Evolutionary conservation across 1,140 invertebrate species (phyloP), one percentile per base, ranked within the genome.

Genomic region (Cyphomyrmex costatus): DNA sequence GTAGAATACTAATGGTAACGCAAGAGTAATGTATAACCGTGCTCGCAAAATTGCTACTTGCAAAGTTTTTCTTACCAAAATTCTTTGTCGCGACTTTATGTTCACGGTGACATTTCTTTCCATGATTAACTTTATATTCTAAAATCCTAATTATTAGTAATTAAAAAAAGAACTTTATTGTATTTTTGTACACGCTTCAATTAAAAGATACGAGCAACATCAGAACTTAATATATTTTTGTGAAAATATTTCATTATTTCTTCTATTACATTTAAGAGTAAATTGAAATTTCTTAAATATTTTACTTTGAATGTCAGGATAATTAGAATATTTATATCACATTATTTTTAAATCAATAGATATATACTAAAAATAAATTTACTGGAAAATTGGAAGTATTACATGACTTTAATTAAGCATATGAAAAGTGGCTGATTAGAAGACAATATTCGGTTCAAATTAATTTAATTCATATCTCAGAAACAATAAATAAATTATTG

Each of bases 1-100:
- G 3, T 21, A 30, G 74, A 61, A 36, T 71, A 58, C 49, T 80
- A 80, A 80, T 56, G 77, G 33, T 27, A 71, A 36, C 49, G 33
- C 10, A 80, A 71, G 58, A 70, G 30, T 56, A 70, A 53, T 49
- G n/a, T 68, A 36, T 42, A 24, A 1, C 19, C 7, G 8, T 24
- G 36, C 5, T 8, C 21, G 19, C 24, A 73, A 49, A 63, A 63
- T 78, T 78, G 24, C 36, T 56, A 68, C 21, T 78, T 16, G 10
- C 24, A 36, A 21, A 66, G 63, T 42, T 66, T 16, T 14, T 21
- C 36, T 46, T 46, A 19, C 36, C 58, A 5, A 12, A 51, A 14
- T 24, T n/a, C 53, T 68, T 66, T n/a, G 46, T 60, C 27, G 21
- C 21, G n/a, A 63, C 19, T 80, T 56, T 36, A 79, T 21, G 51